phyloP scores from a whole-genome alignment of 2,888 invertebrate species.

The Stenodera caucasica region DNA sequence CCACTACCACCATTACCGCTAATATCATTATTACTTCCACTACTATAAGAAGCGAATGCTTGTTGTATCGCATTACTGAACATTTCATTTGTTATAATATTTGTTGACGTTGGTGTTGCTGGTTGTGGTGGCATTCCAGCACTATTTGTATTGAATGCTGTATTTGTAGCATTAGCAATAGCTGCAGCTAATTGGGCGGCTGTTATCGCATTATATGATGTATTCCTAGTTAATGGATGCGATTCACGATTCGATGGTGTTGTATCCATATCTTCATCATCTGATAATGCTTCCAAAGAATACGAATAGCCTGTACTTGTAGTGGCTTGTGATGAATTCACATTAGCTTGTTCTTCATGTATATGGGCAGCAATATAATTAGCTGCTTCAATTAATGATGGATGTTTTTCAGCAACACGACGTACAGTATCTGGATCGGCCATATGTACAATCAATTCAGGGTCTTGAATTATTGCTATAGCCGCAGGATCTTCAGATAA shows the following conservation, averaged over 20 bases:
- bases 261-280: slow-evolving; percentile 62
- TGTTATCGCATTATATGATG: slow-evolving; percentile 62
- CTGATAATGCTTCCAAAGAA: slow-evolving; percentile 59
- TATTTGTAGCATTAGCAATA: slow-evolving; percentile 62
- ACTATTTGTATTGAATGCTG: slow-evolving; percentile 42
- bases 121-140: slow-evolving; percentile 34
- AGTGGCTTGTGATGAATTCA: slow-evolving; percentile 59
- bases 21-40: slow-evolving; percentile 19
- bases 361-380: slow-evolving; percentile 65
- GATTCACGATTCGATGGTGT: slow-evolving; percentile 45
- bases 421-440: slow-evolving; percentile 69
- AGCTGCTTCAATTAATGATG: slow-evolving; percentile 70
- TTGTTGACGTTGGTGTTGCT: slow-evolving; percentile 26
- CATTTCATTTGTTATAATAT: slow-evolving; percentile 73
- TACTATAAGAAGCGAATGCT: slow-evolving; percentile 58
- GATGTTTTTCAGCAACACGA: slow-evolving; percentile 69
- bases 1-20: background rate
- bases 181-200: slow-evolving; percentile 76
- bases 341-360: slow-evolving; percentile 59
- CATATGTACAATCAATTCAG: slow-evolving; percentile 72
- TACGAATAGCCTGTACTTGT: slow-evolving; percentile 58
- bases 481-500: slow-evolving; percentile 72
- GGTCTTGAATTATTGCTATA: slow-evolving; percentile 74
- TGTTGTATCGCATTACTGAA: slow-evolving; percentile 77
- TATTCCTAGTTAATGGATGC: slow-evolving; percentile 46